Evolutionary conservation across 2,113 vertebrate genomes (phyloP).

Genomic region (Tursiops truncatus): DNA sequence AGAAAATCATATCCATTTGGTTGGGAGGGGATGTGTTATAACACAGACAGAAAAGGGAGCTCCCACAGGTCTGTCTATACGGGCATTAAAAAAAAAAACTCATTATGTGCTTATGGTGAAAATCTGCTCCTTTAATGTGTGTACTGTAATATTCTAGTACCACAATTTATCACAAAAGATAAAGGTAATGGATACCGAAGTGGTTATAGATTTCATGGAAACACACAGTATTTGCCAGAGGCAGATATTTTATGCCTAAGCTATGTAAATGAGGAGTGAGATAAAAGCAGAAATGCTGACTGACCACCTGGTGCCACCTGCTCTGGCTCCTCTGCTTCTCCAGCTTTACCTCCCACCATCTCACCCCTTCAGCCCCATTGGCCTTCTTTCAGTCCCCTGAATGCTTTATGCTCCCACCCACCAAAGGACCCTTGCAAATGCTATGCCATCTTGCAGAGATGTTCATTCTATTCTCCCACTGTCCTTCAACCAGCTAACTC

Average conservation of each 20-base stretch:
- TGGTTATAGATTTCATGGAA: not conserved
- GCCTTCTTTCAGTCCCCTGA: not conserved
- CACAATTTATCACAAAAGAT: not conserved
- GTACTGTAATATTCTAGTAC: not conserved
- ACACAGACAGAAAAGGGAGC: not conserved
- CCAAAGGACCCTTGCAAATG: not conserved
- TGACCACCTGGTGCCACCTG: not conserved
- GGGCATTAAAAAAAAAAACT: not conserved
- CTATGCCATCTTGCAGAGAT: not conserved
- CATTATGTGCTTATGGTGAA: not conserved
- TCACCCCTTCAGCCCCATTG: fast-evolving
- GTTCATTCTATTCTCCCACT: not conserved
- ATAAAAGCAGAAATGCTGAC: not conserved
- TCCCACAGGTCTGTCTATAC: not conserved
- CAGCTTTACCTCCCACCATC: not conserved
- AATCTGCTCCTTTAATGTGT: not conserved
- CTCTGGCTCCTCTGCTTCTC: fast-evolving
- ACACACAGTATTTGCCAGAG: not conserved
- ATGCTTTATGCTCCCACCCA: no score
- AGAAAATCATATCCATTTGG: not conserved
- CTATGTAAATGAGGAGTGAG: not conserved
- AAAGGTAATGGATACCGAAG: not conserved
- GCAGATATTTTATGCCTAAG: not conserved
- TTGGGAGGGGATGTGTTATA: not conserved
- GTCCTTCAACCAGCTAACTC: not conserved